These are phyloP conservation scores for Labrus mixtus DNA, from an alignment of 2,113 vertebrate species.

Conservation along the genomic window DNA sequence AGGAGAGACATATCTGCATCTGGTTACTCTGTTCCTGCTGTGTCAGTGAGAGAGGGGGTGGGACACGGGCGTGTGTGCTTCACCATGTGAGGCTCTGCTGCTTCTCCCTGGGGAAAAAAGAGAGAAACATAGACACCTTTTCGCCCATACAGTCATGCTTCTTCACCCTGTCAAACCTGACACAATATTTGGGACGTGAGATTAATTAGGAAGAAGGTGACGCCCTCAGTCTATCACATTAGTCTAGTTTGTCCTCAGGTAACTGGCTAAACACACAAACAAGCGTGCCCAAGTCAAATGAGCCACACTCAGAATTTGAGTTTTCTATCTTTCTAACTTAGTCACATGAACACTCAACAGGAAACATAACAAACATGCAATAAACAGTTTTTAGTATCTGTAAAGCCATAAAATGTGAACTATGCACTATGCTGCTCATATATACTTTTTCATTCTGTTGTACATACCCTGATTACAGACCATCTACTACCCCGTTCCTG, in stretches of 20 bases:
- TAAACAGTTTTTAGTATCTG: background rate
- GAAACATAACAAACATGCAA: background rate
- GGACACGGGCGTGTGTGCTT: slow-evolving; percentile 27
- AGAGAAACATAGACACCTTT: background rate
- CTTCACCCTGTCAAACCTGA: background rate
- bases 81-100: slow-evolving; percentile 54
- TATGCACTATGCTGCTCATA: background rate
- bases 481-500: slow-evolving; percentile 46
- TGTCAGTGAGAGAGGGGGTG: slow-evolving; percentile 12
- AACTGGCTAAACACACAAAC: slow-evolving; percentile 19
- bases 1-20: slow-evolving; percentile 53
- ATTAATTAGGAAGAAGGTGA: slow-evolving; percentile 30
- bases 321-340: background rate
- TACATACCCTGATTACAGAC: slow-evolving; percentile 61
- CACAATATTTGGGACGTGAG: slow-evolving; percentile 17
- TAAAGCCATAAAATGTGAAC: background rate
- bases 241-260: slow-evolving; percentile 18
- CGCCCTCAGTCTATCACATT: slow-evolving; percentile 38
- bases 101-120: slow-evolving; percentile 44
- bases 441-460: background rate
- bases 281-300: slow-evolving; percentile 8
- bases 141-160: background rate
- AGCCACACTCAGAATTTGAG: slow-evolving; percentile 2
- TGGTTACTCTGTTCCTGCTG: slow-evolving; percentile 47
- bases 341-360: background rate